phyloP scores from a whole-genome alignment of 2,113 vertebrate species.

The Copsychus sechellarum region DNA sequence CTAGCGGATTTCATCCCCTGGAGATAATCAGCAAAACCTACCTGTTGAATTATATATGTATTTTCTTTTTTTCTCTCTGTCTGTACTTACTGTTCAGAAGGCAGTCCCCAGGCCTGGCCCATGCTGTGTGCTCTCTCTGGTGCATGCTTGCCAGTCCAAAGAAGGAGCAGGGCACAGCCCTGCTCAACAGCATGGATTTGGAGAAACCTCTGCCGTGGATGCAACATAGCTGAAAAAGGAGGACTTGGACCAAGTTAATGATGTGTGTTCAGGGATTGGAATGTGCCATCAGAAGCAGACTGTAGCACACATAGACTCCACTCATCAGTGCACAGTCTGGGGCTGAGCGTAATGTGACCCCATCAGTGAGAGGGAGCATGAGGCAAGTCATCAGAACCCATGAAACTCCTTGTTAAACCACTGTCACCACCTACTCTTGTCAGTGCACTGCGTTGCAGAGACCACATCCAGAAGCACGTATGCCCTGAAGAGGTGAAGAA shows the following conservation, averaged over 20 bases:
- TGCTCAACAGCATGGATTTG: rapidly evolving
- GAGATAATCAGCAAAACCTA: not conserved
- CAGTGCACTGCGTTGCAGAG: rapidly evolving
- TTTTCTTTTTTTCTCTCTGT: not conserved
- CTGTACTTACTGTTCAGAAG: not conserved
- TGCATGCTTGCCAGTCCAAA: not conserved
- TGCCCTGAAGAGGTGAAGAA: not conserved
- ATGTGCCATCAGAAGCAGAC: rapidly evolving
- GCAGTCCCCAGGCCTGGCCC: no score
- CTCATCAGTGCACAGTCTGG: rapidly evolving
- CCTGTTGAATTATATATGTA: not conserved
- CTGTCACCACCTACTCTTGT: rapidly evolving
- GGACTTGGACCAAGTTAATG: rapidly evolving
- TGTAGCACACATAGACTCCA: rapidly evolving
- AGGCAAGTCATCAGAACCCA: rapidly evolving
- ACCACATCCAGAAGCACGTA: not conserved
- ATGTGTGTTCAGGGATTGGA: not conserved
- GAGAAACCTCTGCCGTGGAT: not conserved
- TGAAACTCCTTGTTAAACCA: rapidly evolving
- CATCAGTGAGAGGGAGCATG: not conserved
- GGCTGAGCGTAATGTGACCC: no score
- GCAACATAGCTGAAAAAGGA: rapidly evolving
- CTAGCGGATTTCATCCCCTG: not conserved
- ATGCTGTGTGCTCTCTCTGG: rapidly evolving
- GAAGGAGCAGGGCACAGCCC: rapidly evolving